phyloP scores from a whole-genome alignment of 2,113 vertebrate genomes.

The Salvelinus alpinus region DNA sequence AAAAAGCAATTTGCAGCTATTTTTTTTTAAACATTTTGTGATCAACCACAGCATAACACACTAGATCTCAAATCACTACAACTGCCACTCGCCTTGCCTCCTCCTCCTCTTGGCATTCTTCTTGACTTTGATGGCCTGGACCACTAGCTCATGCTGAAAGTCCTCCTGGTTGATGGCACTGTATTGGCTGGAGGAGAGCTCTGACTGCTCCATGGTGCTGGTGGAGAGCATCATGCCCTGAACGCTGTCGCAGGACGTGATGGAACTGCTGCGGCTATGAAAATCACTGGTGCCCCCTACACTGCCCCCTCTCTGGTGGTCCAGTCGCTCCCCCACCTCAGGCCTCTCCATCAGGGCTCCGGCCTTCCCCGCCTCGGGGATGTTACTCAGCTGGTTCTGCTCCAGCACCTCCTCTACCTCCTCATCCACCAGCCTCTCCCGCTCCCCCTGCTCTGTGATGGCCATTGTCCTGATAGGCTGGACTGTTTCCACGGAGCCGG shows the following conservation, averaged over 20 bases:
- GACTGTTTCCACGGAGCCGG: conserved; percentile 71
- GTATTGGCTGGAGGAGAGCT: conserved; percentile 79
- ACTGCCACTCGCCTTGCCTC: conserved; percentile 69
- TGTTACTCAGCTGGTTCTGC: conserved; percentile 20
- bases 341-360: conserved; percentile 47
- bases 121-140: conserved; percentile 89
- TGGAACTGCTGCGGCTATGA: conserved; percentile 85
- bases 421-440: background rate
- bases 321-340: conserved; percentile 25
- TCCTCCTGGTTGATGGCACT: conserved; percentile 86
- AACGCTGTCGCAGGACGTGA: conserved; percentile 83
- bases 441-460: conserved; percentile 56
- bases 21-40: too few species aligned
- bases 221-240: conserved; percentile 61
- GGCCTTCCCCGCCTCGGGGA: conserved; percentile 25
- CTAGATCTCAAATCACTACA: background rate
- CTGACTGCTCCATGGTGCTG: conserved; percentile 56
- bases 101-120: conserved; percentile 80
- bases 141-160: conserved; percentile 88
- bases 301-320: conserved; percentile 41
- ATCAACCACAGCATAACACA: too few species aligned
- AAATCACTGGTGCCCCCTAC: conserved; percentile 68
- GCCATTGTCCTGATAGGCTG: conserved; percentile 79
- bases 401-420: conserved; percentile 35
- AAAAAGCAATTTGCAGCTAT: too few species aligned